Percentiles rank a stretch among this genome's conserved stretches.
phyloP scores from a whole-genome alignment of 2,113 vertebrate genomes.

The Uropsilus gracilis region DNA sequence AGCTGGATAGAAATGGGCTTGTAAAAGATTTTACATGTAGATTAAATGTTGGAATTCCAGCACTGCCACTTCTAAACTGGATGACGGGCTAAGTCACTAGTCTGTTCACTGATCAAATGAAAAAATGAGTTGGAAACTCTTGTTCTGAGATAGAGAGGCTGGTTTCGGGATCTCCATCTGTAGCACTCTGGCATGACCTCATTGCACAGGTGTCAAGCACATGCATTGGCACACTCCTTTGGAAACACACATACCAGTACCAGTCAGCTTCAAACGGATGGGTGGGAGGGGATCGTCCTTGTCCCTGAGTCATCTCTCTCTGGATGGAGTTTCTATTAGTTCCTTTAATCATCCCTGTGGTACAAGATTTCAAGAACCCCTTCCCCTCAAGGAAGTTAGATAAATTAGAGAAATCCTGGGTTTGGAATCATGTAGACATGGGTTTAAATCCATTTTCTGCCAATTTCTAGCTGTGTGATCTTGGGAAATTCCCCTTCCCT shows the following conservation, averaged over 20 bases:
- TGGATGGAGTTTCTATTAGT: not conserved
- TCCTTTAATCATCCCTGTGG: constrained; percentile 43
- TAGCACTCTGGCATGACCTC: constrained; percentile 62
- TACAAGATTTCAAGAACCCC: not conserved
- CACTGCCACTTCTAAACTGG: not conserved
- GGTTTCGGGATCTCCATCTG: constrained; percentile 11
- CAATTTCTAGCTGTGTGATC: constrained; percentile 21
- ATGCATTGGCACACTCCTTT: constrained; percentile 45
- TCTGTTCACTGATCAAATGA: not conserved
- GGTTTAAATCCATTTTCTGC: constrained; percentile 1
- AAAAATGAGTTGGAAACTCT: not conserved
- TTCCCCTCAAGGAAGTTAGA: not conserved
- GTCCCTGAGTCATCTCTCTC: not conserved
- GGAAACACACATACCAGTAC: constrained; percentile 51
- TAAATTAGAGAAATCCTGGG: not conserved
- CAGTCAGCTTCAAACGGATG: constrained; percentile 63
- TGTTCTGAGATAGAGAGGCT: not conserved
- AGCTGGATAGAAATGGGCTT: constrained; percentile 32
- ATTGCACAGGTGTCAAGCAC: constrained; percentile 61
- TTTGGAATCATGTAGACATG: not conserved
- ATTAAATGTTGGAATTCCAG: not conserved
- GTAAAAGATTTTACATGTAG: not conserved
- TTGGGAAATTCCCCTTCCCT: not conserved
- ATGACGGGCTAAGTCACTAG: not conserved
- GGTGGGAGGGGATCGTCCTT: constrained; percentile 23